A percentile compares a stretch with the other conserved stretches of the same genome.
These are phyloP conservation scores for Drosophila lowei DNA, from an alignment of 1,140 invertebrate genomes.

Conservation along the genomic window DNA sequence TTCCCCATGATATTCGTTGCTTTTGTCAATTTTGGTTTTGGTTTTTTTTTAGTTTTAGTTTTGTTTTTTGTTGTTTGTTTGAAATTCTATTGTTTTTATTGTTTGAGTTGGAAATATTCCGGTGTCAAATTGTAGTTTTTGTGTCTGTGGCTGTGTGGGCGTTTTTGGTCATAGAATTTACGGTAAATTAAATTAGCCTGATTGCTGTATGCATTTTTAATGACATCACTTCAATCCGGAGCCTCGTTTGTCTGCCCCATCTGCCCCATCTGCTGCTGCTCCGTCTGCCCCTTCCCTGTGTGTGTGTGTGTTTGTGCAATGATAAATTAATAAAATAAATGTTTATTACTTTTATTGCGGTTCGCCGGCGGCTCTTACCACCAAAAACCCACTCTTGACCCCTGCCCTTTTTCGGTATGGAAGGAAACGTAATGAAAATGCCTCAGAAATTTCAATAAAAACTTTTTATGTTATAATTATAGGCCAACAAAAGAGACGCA, in stretches of 20 bases:
- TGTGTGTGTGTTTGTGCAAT: constrained; percentile 20
- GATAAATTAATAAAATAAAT: constrained; percentile 73
- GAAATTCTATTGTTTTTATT: constrained; percentile 1
- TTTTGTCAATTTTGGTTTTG: background rate
- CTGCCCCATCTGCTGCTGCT: background rate
- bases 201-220: constrained; percentile 70
- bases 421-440: constrained; percentile 50
- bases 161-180: constrained; percentile 33
- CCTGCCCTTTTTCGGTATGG: background rate
- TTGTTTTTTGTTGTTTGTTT: constrained; percentile 6
- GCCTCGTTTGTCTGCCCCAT: background rate
- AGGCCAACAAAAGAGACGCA: constrained; percentile 33
- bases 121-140: constrained; percentile 21
- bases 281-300: background rate
- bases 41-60: background rate
- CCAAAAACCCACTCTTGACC: background rate
- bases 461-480: constrained; percentile 74
- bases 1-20: no score
- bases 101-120: background rate
- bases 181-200: constrained; percentile 65
- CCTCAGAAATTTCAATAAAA: constrained; percentile 69
- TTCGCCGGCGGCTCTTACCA: background rate
- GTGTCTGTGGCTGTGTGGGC: background rate
- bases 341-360: constrained; percentile 61
- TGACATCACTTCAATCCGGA: constrained; percentile 42